Base-by-base conservation (phyloP, 2,888 invertebrate genomes). In the Seladonia tumulorum region DNA sequence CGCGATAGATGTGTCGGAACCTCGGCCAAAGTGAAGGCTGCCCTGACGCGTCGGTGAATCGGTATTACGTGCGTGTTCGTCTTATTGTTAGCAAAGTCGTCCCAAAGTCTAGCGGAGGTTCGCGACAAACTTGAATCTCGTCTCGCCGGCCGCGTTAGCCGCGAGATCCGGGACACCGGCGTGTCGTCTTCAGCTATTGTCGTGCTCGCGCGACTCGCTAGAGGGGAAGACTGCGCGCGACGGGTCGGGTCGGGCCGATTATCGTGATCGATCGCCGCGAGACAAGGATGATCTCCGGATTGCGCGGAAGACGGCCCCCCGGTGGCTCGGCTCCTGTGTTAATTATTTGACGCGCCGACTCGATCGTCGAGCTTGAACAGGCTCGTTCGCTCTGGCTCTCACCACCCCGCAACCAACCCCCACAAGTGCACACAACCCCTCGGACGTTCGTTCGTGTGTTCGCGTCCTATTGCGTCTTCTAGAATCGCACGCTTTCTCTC, bases 101-200 rank as follows among this genome's bases (percentile, higher is more conserved):
- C 91, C 91, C 90, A 88, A 91, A 91, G 94, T 94, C 94, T 94
- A 94, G 94, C 94, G 94, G 94, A 94, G 94, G 91, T 94, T 94
- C 94, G 87, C 92, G 93, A 91, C 94, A 90, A 90, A 89, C 80
- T 83, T 70, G 12, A 16, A 70, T 12, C 79, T 66, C 45, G 79
- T 72, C 57, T 60, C 63, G 18, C 42, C 10, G 72, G 29, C 42
- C 49, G 35, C 57, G 53, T 57, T 57, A 45, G 82, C 82, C 29
- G 29, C 39, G 73, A 47, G 57, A 79, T 60, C 18, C 76, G 73
- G 39, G 22, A 45, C 73, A 47, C 82, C 42, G 47, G 25, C 53
- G 14, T 29, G 14, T 29, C 66, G 39, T 45, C 66, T 74, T 79
- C 71, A 63, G 75, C n/a, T 12, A 3, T n/a, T n/a, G n/a, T 57